Evolutionary conservation across 2,797 vertebrate genomes (phyloP).

Genomic region (Pteropus rufus): DNA sequence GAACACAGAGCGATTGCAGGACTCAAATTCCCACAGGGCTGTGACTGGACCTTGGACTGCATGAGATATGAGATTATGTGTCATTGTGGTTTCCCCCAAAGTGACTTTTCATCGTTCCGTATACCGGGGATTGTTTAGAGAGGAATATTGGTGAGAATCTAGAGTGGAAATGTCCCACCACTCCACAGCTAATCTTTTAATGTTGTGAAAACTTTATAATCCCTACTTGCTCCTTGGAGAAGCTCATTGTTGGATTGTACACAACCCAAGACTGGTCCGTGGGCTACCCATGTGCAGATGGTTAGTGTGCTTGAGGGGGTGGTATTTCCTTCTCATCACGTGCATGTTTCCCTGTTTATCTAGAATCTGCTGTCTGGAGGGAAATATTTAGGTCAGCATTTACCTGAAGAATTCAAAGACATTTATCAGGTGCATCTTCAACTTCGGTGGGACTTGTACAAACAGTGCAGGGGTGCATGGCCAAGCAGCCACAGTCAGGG

Average conservation of each 20-base stretch:
- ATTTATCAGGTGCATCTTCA: neutral
- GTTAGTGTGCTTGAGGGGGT: neutral
- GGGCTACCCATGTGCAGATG: neutral
- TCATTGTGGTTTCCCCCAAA: neutral
- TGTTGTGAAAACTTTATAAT: neutral
- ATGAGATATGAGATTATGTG: neutral
- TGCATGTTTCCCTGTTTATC: neutral
- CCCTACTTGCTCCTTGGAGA: neutral
- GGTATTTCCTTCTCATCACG: neutral
- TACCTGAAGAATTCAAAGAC: neutral
- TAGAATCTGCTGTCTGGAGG: neutral
- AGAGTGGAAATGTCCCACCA: neutral
- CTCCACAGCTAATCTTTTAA: neutral
- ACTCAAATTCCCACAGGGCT: neutral
- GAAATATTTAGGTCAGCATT: neutral
- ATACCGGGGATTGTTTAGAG: neutral
- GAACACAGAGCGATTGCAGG: neutral
- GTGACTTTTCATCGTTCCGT: neutral
- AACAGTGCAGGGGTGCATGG: fast-evolving
- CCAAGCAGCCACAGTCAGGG: neutral
- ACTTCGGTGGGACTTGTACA: neutral
- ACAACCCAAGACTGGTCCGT: neutral
- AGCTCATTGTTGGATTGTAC: neutral
- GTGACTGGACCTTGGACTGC: neutral
- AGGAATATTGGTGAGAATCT: neutral